phyloP scores from a whole-genome alignment of 2,888 invertebrate genomes.

The Cheiracanthium punctorium region DNA sequence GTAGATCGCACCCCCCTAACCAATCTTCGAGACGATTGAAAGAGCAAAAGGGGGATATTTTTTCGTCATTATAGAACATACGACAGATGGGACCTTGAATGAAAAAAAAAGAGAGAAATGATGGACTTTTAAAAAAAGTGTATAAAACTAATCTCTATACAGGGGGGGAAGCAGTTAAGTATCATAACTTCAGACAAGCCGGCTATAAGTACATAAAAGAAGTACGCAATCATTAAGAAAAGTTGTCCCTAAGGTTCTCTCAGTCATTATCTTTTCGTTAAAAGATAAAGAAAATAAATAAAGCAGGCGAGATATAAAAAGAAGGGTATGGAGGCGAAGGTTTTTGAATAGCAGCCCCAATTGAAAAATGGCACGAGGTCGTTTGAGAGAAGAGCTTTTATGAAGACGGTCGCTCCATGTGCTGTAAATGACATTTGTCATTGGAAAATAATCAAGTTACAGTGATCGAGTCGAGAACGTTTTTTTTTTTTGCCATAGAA shows the following conservation, averaged over 20 bases:
- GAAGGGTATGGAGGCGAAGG: not conserved
- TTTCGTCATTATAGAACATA: slow-evolving; percentile 58
- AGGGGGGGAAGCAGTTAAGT: slow-evolving; percentile 48
- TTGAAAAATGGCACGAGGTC: slow-evolving; percentile 20
- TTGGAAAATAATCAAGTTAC: not conserved
- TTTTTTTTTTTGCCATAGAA: too few relatives aligned
- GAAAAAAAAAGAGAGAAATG: slow-evolving; percentile 37
- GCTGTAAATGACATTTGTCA: slow-evolving; percentile 26
- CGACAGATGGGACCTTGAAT: slow-evolving; percentile 57
- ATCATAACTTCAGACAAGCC: slow-evolving; percentile 60
- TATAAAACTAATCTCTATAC: not conserved
- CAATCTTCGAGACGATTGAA: slow-evolving; percentile 47
- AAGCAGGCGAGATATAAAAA: not conserved
- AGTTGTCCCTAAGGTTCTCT: slow-evolving; percentile 52
- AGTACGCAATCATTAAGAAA: slow-evolving; percentile 56
- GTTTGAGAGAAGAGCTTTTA: not conserved
- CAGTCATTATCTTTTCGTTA: slow-evolving; percentile 60
- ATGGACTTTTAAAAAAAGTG: slow-evolving; percentile 8
- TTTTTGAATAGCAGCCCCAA: slow-evolving; percentile 14
- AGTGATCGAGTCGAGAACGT: not conserved
- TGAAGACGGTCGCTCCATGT: slow-evolving; percentile 21
- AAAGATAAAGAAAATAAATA: slow-evolving; percentile 21
- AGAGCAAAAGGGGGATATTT: slow-evolving; percentile 31
- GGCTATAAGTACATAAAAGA: slow-evolving; percentile 54
- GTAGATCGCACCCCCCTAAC: slow-evolving; percentile 2